Evolutionary conservation across 2,113 vertebrate genomes (phyloP), one percentile per base, ranked within the genome.

Genomic region (Myotis brandtii): DNA sequence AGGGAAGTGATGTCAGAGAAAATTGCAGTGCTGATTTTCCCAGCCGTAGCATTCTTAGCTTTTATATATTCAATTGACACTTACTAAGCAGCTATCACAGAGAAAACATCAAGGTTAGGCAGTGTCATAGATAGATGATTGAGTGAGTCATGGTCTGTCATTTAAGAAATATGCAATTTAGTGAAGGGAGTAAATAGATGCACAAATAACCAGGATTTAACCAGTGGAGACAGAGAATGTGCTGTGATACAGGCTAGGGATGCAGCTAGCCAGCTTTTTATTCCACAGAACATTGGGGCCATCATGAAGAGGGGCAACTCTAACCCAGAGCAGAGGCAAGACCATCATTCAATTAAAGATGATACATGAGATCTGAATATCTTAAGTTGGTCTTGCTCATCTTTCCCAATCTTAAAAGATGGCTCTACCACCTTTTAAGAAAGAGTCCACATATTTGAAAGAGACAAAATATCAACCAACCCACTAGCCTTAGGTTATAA

Each of bases 61-160:
- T 81, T 96, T 50, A 89, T 81, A 30, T 94, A 94, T 91, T 90
- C 93, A 90, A 56, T 34, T 56, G 13, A 21, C 17, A 59, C 86
- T 91, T 85, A 40, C 87, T 87, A 66, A 96, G 64, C n/a, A 72
- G 1, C 23, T 9, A 69, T 81, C 27, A 72, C 21, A 82, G 40
- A 46, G 30, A 84, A 64, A 95, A 54, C 20, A 27, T 83, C 32
- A 73, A 73, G 2, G 2, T 69, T 37, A 69, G 27, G 14, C 34
- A 89, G 9, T 40, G 30, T 86, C 20, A 27, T 66, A 88, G 23
- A 81, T 43, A 56, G 23, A 80, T 87, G 50, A 66, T 1, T 54
- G 69, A 76, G 17, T 85, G 69, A 43, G 5, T 64, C 66, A 43
- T 40, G 4, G 8, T 18, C 48, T 69, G 23, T 69, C 62, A 20